Conservation (phyloP, 64 coral and sea anemone genomes). For the Orbicella faveolata region DNA sequence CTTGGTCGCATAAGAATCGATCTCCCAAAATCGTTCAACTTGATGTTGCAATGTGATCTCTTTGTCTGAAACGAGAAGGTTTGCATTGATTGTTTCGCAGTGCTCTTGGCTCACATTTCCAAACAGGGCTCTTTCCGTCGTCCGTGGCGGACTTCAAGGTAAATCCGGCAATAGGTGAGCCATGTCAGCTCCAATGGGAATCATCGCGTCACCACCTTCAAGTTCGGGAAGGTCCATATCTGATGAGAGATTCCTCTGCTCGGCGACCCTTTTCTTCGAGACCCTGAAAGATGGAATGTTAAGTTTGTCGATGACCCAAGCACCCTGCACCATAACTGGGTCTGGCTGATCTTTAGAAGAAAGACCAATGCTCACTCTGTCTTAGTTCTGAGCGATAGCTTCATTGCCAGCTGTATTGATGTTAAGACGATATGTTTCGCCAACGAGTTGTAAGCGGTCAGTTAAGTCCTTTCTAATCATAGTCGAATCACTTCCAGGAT, state of each 20-base stretch:
- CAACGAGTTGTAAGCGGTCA: conserved; percentile 24
- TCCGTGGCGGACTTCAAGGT: conserved; percentile 9
- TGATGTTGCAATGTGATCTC: not conserved
- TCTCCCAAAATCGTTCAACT: conserved; percentile 44
- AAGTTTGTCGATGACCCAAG: no score
- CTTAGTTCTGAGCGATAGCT: not conserved
- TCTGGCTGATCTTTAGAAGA: not conserved
- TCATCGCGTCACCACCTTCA: no score
- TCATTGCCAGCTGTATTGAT: conserved; percentile 28
- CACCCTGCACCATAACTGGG: no score
- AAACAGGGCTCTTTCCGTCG: conserved; percentile 27
- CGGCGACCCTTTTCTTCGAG: no score
- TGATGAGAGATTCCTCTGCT: no score
- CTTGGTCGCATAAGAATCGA: conserved; percentile 14
- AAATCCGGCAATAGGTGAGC: not conserved
- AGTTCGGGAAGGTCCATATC: no score
- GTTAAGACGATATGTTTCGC: not conserved
- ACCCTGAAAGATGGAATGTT: no score
- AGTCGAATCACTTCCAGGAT: conserved; percentile 33
- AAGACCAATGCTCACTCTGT: not conserved
- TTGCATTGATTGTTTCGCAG: conserved; percentile 16
- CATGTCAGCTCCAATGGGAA: not conserved
- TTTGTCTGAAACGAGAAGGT: not conserved
- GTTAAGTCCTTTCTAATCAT: conserved; percentile 36
- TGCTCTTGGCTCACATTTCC: conserved; percentile 5